Evolutionary conservation across 2,888 invertebrate species (phyloP).

Genomic region (Idaea dimidiata): DNA sequence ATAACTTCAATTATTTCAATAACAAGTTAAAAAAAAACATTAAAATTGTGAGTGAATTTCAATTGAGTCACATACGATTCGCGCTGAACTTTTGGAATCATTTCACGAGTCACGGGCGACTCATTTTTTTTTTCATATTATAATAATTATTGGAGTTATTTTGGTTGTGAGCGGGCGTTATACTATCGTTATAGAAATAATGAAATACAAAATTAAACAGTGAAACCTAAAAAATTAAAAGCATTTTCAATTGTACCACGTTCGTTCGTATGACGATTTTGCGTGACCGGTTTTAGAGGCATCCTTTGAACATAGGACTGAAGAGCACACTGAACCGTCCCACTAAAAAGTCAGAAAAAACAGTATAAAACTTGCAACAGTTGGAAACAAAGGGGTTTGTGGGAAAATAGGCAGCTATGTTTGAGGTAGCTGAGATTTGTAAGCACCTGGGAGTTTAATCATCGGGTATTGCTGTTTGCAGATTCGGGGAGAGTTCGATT

Average conservation of each 20-base stretch:
- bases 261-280: neutral
- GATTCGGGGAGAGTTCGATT: neutral
- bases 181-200: no score
- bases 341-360: neutral
- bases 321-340: neutral
- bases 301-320: neutral
- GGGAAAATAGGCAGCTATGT: conserved; percentile 23
- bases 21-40: no score
- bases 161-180: no score
- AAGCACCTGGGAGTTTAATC: neutral
- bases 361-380: conserved; percentile 13
- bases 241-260: neutral
- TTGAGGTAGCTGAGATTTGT: neutral
- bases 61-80: no score
- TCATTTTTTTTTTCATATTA: no score
- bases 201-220: no score
- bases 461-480: neutral
- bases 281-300: neutral
- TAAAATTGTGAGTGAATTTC: no score
- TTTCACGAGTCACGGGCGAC: no score
- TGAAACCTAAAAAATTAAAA: neutral
- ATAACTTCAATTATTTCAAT: no score
- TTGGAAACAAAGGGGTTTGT: conserved; percentile 29
- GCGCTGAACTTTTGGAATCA: no score
- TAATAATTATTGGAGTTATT: no score